Base-by-base conservation (phyloP, 2,888 invertebrate species). In the Coremacera marginata region DNA sequence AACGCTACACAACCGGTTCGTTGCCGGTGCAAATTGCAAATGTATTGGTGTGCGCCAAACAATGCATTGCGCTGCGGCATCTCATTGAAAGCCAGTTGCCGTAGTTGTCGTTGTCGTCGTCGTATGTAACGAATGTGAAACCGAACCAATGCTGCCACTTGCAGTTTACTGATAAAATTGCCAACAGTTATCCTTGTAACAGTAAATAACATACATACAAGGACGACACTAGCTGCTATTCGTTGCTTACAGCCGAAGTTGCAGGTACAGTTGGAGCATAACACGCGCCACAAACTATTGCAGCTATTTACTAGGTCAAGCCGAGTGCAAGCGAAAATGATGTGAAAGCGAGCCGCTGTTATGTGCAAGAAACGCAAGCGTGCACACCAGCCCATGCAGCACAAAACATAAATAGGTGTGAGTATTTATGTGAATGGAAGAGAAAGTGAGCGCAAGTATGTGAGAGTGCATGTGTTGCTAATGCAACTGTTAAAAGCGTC, bases 1-100 rank as follows among this genome's bases (percentile, higher is more conserved):
- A 37, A 22, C 51, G 75, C 37, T 68, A 73, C 74, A 65, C 77
- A 80, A 84, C 84, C 83, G 83, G 84, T 86, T 86, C 82, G 85
- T 84, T 82, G 83, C 87, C 87, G 87, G 87, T 85, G 82, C 80
- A 73, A 84, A 85, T 82, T 87, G 85, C 83, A 83, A 86, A 83
- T 87, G 88, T 87, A 84, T 86, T 86, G 83, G 88, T 88, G 82
- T 77, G 76, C 52, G 63, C 44, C 55, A 37, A 65, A 74, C 74
- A 74, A 74, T 74, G 74, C 65, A 55, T 22, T 55, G 52, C 65
- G 51, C 44, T 25, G 72, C 49, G 44, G 37, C 8, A 37, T 31
- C 51, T 72, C 55, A 49, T 62, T 62, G 70, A 76, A 60, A 16
- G 68, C 22, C 11, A 8, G 65, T 27, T 16, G 27, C 19, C 27